phyloP scores from a whole-genome alignment of 2,888 invertebrate genomes.

The Dyspetes luteomarginatus region DNA sequence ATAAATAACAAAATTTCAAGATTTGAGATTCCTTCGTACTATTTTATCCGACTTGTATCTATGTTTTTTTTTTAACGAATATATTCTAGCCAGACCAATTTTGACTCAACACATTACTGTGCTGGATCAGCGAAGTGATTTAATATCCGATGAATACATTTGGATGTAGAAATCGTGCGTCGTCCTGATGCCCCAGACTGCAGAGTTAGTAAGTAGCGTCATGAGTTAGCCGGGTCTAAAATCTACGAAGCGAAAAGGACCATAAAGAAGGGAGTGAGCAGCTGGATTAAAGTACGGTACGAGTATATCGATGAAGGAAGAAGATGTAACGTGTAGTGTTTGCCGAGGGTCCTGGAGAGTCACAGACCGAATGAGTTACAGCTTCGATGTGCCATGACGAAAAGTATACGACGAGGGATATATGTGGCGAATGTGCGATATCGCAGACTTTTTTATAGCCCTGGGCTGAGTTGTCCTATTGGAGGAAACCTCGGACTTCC shows the following conservation, averaged over 20 bases:
- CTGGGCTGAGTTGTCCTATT: too few relatives aligned
- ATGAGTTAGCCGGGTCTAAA: conserved; percentile 17
- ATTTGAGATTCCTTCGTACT: too few relatives aligned
- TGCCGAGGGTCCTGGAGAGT: not conserved
- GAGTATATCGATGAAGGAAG: not conserved
- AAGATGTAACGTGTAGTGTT: not conserved
- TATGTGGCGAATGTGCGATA: not conserved
- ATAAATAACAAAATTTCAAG: not conserved
- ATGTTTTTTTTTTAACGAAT: too few relatives aligned
- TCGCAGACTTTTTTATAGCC: not conserved
- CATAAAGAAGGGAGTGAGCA: not conserved
- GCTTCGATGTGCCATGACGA: not conserved
- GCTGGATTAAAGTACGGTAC: not conserved
- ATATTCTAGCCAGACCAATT: too few relatives aligned
- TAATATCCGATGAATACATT: not conserved
- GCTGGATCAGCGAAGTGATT: not conserved
- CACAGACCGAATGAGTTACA: conserved; percentile 8
- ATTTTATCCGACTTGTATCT: too few relatives aligned
- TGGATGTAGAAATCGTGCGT: conserved; percentile 12
- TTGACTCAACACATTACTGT: too few relatives aligned
- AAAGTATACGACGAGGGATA: not conserved
- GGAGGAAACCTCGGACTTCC: too few relatives aligned
- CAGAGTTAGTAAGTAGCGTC: conserved; percentile 33
- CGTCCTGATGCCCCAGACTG: not conserved
- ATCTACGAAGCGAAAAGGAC: not conserved